Evolutionary conservation across 2,113 vertebrate genomes (phyloP), one percentile per base, ranked within the genome.

Genomic region (Otus sunia): DNA sequence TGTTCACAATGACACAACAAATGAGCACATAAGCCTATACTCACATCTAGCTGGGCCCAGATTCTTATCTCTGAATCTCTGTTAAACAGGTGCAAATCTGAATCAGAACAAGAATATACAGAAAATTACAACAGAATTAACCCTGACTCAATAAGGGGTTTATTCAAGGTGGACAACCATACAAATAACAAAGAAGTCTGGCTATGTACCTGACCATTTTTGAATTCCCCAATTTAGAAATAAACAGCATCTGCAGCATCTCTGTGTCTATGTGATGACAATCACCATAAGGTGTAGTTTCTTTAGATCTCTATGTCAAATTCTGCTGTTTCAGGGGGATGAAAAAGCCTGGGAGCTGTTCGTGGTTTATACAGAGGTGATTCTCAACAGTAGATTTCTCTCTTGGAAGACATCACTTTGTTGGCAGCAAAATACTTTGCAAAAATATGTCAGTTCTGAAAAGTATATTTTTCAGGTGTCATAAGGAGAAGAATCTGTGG

Each of bases 221-320:
- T 2, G 6, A 73, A 69, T 49, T 76, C 1, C 13, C 5, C 3
- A 9, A 5, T 53, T 88, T 23, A 45, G 30, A 72, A 78, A 47
- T 19, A 52, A 41, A 36, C 25, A 60, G 3, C 7, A 93, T 73
- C 29, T 75, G 12, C 17, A 80, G 14, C 5, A 1, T 8, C 14
- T 90, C 36, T 25, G 8, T 47, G 32, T 43, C 49, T 60, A 39
- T 10, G 6, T 34, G 50, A 39, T 39, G 27, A 27, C 34, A 17
- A 13, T 19, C 2, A 1, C 20, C 12, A 18, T 2, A 39, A 10
- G 3, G 3, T 52, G 4, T 34, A n/a, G 15, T 59, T 3, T 37
- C 30, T 45, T 45, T 23, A 84, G 26, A 94, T 26, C 8, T 41
- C 18, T 32, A 4, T 14, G 78, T 84, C 59, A 9, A 72, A 5